A percentile compares a stretch with the other conserved stretches of the same genome.
Conservation (phyloP, 1,140 invertebrate species). For the Liolophura sinensis region DNA sequence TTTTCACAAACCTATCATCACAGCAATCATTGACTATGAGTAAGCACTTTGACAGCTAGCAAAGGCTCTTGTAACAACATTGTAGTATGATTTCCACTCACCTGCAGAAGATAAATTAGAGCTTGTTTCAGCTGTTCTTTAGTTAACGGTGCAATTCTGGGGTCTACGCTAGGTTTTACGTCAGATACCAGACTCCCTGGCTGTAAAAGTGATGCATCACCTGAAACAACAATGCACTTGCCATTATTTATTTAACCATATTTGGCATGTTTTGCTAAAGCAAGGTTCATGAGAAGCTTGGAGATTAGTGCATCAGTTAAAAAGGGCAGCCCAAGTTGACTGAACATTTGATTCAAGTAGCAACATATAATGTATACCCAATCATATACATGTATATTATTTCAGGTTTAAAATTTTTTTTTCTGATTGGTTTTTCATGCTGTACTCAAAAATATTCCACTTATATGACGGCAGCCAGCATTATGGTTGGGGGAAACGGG, state of each 20-base stretch:
- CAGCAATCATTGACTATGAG: constrained; percentile 1
- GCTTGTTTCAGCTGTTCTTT: constrained; percentile 86
- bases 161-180: constrained; percentile 4
- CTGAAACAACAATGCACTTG: background rate
- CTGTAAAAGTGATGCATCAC: background rate
- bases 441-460: no score
- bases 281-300: background rate
- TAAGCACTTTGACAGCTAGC: background rate
- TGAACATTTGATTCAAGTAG: no score
- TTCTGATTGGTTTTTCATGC: background rate
- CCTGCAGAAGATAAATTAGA: constrained; percentile 79
- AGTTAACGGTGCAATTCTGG: constrained; percentile 69
- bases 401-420: no score
- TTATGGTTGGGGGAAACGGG: no score
- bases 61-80: background rate
- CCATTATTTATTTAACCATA: background rate
- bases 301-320: background rate
- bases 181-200: background rate
- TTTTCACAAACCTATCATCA: background rate
- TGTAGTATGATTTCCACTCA: constrained; percentile 11
- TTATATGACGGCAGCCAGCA: no score
- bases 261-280: no score
- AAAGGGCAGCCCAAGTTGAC: background rate
- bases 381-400: no score
- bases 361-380: no score